Evolutionary conservation across 2,113 vertebrate genomes (phyloP).

Genomic region (Gymnobelideus leadbeateri): DNA sequence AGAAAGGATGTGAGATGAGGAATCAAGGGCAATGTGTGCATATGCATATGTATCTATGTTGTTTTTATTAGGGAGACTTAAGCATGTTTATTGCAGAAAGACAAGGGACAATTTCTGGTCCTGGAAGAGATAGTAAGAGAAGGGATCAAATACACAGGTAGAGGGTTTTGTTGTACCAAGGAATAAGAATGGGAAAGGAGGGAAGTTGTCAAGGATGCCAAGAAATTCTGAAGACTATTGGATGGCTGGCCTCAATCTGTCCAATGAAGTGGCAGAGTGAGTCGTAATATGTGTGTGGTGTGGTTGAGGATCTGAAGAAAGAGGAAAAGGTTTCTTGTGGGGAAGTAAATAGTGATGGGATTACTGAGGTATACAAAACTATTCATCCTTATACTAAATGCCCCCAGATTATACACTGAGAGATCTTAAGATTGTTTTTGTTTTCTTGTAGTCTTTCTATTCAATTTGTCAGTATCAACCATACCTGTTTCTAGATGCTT

Average conservation of each 20-base stretch:
- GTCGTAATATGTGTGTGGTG: neutral
- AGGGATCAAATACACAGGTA: neutral
- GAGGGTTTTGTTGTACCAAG: neutral
- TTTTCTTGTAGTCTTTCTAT: neutral
- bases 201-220: neutral
- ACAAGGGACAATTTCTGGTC: neutral
- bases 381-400: conserved; percentile 31
- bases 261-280: neutral
- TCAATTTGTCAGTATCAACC: neutral
- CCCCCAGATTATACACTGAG: conserved; percentile 15
- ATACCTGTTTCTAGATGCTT: neutral
- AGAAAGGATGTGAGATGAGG: neutral
- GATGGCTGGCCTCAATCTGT: neutral
- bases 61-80: neutral
- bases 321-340: neutral
- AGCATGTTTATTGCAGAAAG: neutral
- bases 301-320: neutral
- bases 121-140: neutral
- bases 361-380: neutral
- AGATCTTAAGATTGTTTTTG: neutral
- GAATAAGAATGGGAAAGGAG: neutral
- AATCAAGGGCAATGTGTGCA: neutral
- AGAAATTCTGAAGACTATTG: neutral
- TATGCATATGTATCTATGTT: neutral
- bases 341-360: neutral